These are phyloP conservation scores for Cossypha polioptera DNA, from an alignment of 2,797 vertebrate genomes.

Conservation along the genomic window DNA sequence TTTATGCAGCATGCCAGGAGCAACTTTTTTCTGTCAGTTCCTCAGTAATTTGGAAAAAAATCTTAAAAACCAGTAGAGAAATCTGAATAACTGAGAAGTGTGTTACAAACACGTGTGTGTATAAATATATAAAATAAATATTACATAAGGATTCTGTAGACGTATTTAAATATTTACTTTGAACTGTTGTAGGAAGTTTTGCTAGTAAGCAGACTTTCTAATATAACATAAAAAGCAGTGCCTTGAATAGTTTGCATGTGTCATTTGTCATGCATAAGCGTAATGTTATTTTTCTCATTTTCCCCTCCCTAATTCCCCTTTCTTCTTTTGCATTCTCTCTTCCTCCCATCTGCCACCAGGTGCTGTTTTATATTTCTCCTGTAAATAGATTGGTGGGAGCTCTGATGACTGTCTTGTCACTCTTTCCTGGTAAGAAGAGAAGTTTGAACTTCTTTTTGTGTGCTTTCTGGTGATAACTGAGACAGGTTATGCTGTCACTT, in stretches of 20 bases:
- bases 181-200: background rate
- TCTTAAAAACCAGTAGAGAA: background rate
- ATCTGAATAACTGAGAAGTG: background rate
- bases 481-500: background rate
- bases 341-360: slow-evolving; percentile 70
- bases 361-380: slow-evolving; percentile 94
- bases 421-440: slow-evolving; percentile 90
- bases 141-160: background rate
- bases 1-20: background rate
- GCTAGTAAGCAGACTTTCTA: background rate
- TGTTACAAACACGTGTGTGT: background rate
- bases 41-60: background rate
- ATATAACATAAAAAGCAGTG: background rate
- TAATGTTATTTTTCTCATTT: background rate
- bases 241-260: background rate
- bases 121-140: rapidly evolving
- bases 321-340: background rate
- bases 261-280: background rate
- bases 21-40: background rate
- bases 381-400: slow-evolving; percentile 92
- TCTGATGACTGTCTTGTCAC: slow-evolving; percentile 93
- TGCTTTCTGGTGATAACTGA: background rate
- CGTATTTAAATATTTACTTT: background rate
- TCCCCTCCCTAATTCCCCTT: background rate
- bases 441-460: background rate